Evolutionary conservation across 2,888 invertebrate genomes (phyloP).

Genomic region (Stenichneumon culpator): DNA sequence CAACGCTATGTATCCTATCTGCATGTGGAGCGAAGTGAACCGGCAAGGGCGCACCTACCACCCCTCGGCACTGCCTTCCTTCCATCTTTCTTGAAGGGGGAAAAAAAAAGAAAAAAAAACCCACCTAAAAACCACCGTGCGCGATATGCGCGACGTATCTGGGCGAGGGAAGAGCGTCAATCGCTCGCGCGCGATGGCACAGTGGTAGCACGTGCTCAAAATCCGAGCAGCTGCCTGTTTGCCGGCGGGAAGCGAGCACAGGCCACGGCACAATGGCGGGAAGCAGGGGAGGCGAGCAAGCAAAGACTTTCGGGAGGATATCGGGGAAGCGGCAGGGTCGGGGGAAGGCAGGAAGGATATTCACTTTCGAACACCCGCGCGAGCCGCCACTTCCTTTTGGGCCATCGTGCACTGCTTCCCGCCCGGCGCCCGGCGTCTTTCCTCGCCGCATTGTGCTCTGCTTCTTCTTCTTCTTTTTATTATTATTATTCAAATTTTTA

Average conservation of each 20-base stretch:
- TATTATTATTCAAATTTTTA: not conserved
- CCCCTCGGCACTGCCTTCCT: slow-evolving; percentile 15
- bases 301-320: slow-evolving; percentile 42
- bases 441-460: slow-evolving; percentile 13
- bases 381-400: slow-evolving; percentile 74
- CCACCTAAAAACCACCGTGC: slow-evolving; percentile 22
- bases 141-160: slow-evolving; percentile 19
- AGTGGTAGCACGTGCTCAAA: slow-evolving; percentile 83
- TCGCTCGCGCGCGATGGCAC: slow-evolving; percentile 65
- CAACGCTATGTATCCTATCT: slow-evolving; percentile 1
- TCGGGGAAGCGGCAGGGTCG: slow-evolving; percentile 48
- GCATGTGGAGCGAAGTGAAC: slow-evolving; percentile 26
- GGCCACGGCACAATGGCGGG: slow-evolving; percentile 20
- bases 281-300: slow-evolving; percentile 32
- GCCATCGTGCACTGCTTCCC: slow-evolving; percentile 67
- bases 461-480: slow-evolving; percentile 24
- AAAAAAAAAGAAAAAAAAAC: too few relatives aligned
- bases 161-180: slow-evolving; percentile 6
- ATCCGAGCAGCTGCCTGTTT: slow-evolving; percentile 81
- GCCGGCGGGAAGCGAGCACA: slow-evolving; percentile 64
- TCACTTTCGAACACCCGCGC: slow-evolving; percentile 73
- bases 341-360: slow-evolving; percentile 80
- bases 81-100: not conserved
- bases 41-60: slow-evolving; percentile 34
- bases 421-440: slow-evolving; percentile 54